phyloP scores from a whole-genome alignment of 2,113 vertebrate species.

The Vulpes vulpes region DNA sequence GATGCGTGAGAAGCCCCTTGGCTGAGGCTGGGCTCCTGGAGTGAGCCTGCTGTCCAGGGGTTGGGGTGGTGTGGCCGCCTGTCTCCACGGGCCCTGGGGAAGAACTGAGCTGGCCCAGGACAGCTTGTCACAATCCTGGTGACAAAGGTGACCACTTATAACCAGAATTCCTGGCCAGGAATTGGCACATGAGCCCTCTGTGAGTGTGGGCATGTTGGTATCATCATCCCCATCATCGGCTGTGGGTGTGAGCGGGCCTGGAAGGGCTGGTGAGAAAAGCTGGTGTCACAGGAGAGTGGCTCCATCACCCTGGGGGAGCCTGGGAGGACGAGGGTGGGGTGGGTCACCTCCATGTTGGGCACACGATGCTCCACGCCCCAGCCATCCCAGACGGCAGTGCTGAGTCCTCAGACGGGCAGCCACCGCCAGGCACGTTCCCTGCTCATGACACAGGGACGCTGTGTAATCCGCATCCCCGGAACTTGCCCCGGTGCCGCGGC shows the following conservation, averaged over 20 bases:
- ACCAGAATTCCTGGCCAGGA: not conserved
- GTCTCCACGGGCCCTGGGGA: not conserved
- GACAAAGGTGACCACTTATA: no score
- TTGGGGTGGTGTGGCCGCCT: no score
- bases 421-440: not conserved
- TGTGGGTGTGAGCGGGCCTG: not conserved
- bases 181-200: accelerated
- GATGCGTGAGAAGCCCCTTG: not conserved
- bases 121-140: not conserved
- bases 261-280: not conserved
- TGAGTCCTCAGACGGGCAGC: accelerated
- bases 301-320: not conserved
- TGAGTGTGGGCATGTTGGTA: not conserved
- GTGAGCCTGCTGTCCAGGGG: no score
- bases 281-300: not conserved
- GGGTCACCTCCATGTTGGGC: not conserved
- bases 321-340: no score
- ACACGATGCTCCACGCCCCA: accelerated
- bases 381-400: accelerated
- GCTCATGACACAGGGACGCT: not conserved
- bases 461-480: not conserved
- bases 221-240: accelerated
- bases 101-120: not conserved
- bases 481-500: accelerated
- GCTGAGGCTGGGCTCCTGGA: not conserved